Evolutionary conservation across 2,113 vertebrate species (phyloP).

Genomic region (Phrynosoma platyrhinos): DNA sequence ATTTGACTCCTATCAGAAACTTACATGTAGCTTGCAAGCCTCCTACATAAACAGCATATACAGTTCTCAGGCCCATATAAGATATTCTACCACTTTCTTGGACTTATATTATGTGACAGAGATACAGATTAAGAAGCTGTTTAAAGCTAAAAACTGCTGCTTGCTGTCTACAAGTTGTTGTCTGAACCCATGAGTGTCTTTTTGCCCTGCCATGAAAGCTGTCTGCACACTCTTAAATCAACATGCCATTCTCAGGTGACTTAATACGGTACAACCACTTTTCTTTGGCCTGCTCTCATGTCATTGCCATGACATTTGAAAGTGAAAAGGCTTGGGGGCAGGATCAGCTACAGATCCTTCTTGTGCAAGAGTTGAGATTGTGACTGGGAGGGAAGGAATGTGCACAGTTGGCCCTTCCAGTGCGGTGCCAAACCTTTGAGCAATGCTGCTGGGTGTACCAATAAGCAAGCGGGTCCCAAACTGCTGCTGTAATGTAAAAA

Average conservation of each 20-base stretch:
- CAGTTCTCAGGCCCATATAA: not conserved
- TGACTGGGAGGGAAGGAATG: not conserved
- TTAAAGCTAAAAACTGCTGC: not conserved
- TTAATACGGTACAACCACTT: not conserved
- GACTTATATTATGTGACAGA: not conserved
- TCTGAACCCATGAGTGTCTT: not conserved
- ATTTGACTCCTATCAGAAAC: not conserved
- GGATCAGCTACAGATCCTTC: too few species aligned
- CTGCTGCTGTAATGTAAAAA: not conserved
- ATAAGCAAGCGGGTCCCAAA: not conserved
- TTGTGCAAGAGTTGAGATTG: too few species aligned
- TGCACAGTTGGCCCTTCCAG: too few species aligned
- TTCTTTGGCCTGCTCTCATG: not conserved
- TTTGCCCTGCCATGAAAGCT: not conserved
- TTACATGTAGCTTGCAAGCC: not conserved
- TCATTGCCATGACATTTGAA: not conserved
- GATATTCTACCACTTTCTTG: not conserved
- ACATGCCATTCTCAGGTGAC: too few species aligned
- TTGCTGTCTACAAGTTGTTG: not conserved
- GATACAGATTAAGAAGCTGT: not conserved
- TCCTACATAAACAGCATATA: too few species aligned
- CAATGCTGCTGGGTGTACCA: not conserved
- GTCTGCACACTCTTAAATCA: not conserved
- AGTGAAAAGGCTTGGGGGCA: not conserved
- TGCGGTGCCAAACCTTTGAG: too few species aligned